Evolutionary conservation across 1,140 invertebrate genomes (phyloP).

Genomic region (Solenopsis fugax): DNA sequence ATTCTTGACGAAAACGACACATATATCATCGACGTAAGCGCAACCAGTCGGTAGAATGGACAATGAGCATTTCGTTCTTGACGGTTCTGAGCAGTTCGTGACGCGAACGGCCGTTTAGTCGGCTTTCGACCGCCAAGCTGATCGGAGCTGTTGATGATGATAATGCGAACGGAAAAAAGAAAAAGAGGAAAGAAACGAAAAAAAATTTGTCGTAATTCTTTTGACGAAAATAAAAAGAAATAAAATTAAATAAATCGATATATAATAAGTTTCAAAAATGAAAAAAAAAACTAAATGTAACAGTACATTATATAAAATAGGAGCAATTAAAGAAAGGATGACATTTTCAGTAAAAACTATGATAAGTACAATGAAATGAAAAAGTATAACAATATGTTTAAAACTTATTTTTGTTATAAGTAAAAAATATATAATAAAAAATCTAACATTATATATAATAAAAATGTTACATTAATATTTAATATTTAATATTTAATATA

Average conservation of each 20-base stretch:
- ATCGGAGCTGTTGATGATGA: neutral
- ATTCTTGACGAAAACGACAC: slow-evolving; percentile 60
- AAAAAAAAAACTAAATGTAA: neutral
- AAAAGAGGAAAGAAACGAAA: neutral
- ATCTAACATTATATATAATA: too few relatives aligned
- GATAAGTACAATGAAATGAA: neutral
- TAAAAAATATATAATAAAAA: too few relatives aligned
- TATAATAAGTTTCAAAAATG: neutral
- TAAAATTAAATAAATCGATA: neutral
- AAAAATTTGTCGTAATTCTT: neutral
- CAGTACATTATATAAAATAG: neutral
- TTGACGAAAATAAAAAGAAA: neutral
- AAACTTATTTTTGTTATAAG: neutral
- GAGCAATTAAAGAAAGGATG: neutral
- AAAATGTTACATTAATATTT: too few relatives aligned
- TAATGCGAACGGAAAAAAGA: neutral
- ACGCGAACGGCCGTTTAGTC: slow-evolving; percentile 12
- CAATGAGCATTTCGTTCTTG: neutral
- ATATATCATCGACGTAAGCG: slow-evolving; percentile 65
- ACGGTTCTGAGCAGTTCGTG: slow-evolving; percentile 1
- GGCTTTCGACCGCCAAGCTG: slow-evolving; percentile 16
- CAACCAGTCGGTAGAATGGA: slow-evolving; percentile 30
- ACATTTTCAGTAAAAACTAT: neutral
- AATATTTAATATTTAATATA: too few relatives aligned
- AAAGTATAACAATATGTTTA: neutral